These are phyloP conservation scores for Saccostrea cuccullata DNA, from an alignment of 1,140 invertebrate genomes.

Conservation along the genomic window DNA sequence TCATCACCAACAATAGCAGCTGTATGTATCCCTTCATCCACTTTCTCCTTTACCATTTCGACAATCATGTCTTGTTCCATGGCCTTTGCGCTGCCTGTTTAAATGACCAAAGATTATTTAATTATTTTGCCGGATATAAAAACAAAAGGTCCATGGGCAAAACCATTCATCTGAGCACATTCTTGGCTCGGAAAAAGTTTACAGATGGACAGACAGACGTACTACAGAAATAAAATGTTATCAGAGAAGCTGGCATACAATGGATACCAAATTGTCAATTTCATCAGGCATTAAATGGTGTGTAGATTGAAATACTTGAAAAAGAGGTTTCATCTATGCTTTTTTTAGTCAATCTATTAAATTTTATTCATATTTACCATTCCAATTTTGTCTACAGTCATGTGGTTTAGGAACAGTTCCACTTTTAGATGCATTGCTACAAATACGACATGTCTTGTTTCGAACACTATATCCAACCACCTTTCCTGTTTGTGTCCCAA, in stretches of 20 bases:
- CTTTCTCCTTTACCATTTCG: not conserved
- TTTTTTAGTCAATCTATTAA: not conserved
- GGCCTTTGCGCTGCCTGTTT: not conserved
- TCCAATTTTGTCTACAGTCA: slow-evolving; percentile 32
- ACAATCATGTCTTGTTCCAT: slow-evolving; percentile 39
- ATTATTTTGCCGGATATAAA: too few relatives aligned
- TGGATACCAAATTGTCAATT: too few relatives aligned
- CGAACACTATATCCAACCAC: not conserved
- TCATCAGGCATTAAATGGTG: not conserved
- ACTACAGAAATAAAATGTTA: not conserved
- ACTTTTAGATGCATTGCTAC: not conserved
- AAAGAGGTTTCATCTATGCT: not conserved
- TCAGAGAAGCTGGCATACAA: not conserved
- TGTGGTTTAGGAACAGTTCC: not conserved
- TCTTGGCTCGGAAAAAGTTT: not conserved
- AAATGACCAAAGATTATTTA: not conserved
- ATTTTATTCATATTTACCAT: not conserved
- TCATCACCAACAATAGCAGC: slow-evolving; percentile 38
- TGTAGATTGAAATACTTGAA: not conserved
- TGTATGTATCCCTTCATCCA: not conserved
- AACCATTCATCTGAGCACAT: too few relatives aligned
- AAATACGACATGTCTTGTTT: not conserved
- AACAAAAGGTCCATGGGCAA: too few relatives aligned
- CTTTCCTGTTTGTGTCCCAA: not conserved
- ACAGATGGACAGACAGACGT: not conserved